Conservation (phyloP, 2,113 vertebrate species). For the Microcebus griseorufus region DNA sequence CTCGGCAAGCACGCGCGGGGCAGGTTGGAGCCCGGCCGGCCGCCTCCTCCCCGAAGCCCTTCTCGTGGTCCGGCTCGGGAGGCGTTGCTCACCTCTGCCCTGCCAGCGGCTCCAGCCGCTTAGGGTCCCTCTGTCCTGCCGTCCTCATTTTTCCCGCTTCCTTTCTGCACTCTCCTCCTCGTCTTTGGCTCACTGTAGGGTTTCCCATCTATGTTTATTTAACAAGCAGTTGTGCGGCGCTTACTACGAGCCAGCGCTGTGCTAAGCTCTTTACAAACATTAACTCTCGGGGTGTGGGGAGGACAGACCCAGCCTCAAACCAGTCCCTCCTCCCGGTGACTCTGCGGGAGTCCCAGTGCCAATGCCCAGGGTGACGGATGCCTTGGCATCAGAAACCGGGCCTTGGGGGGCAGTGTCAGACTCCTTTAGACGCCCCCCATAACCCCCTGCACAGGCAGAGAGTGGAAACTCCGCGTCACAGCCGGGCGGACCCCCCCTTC, state of each 20-base stretch:
- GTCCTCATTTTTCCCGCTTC: not conserved
- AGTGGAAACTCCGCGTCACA: not conserved
- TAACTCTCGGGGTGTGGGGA: not conserved
- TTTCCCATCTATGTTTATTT: not conserved
- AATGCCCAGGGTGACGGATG: rapidly evolving
- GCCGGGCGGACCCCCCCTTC: not conserved
- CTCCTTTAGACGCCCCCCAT: not conserved
- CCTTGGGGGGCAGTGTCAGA: rapidly evolving
- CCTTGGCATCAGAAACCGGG: not conserved
- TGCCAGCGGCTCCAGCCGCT: rapidly evolving
- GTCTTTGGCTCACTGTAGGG: not conserved
- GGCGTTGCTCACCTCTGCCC: not conserved
- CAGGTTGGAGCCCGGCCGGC: not conserved
- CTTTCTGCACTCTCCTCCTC: not conserved
- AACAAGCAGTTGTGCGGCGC: not conserved
- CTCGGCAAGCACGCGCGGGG: not conserved
- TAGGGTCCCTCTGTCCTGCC: not conserved
- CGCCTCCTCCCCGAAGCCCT: not conserved
- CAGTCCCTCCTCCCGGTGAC: not conserved
- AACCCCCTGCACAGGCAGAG: not conserved
- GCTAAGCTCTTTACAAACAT: not conserved
- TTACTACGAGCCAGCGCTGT: rapidly evolving
- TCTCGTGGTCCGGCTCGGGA: not conserved
- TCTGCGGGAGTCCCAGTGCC: rapidly evolving
- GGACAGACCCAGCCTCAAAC: not conserved